Conservation (phyloP, 2,113 vertebrate species). For the Limanda limanda region DNA sequence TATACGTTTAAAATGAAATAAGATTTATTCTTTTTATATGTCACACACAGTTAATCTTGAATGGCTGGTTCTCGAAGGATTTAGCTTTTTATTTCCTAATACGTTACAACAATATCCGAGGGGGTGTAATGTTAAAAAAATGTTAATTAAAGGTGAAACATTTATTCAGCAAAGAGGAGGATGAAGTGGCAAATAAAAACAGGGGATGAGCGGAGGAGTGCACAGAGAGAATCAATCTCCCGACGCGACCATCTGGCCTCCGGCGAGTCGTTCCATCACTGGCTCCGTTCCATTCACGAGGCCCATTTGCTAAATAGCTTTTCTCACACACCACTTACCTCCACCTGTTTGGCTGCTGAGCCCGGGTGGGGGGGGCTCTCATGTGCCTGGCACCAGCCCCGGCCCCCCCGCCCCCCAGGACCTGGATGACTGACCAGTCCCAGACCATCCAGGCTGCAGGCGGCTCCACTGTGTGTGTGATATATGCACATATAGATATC, state of each 20-base stretch:
- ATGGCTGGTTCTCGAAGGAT: too few species aligned
- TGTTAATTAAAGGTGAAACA: too few species aligned
- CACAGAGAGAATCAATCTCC: constrained; percentile 60
- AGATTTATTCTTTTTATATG: too few species aligned
- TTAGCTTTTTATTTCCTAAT: too few species aligned
- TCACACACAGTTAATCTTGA: too few species aligned
- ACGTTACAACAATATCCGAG: too few species aligned
- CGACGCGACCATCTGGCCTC: constrained; percentile 53
- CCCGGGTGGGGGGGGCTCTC: constrained; percentile 50
- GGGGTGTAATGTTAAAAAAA: too few species aligned
- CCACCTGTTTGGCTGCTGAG: constrained; percentile 74
- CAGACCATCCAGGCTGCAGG: too few species aligned
- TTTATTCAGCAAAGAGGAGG: not conserved
- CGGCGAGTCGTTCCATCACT: constrained; percentile 62
- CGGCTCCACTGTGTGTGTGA: too few species aligned
- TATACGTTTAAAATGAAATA: too few species aligned
- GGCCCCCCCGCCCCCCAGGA: constrained; percentile 10
- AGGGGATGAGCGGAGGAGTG: constrained; percentile 13
- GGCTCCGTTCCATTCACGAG: constrained; percentile 70
- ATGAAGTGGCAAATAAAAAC: not conserved
- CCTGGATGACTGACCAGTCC: constrained; percentile 34
- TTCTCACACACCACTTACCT: constrained; percentile 73
- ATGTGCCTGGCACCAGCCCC: constrained; percentile 7
- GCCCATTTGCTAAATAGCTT: constrained; percentile 78
- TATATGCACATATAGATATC: too few species aligned